A percentile compares a stretch with the other conserved stretches of the same genome.
Conservation (phyloP, 1,140 invertebrate species). For the Arctopsyche grandis region DNA sequence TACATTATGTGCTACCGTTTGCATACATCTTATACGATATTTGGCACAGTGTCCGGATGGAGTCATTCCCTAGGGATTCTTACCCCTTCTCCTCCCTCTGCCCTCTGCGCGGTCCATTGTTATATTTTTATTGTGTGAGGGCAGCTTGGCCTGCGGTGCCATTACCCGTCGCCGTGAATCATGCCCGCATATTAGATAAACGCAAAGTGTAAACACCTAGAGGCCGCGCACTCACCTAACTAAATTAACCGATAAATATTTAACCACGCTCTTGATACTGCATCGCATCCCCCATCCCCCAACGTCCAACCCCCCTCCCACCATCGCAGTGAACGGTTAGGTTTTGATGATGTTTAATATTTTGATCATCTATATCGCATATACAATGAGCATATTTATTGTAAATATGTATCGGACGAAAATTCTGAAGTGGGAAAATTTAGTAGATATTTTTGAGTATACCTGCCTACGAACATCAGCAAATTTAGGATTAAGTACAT, state of each 20-base stretch:
- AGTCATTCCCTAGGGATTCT: slow-evolving; percentile 15
- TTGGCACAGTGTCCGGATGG: background rate
- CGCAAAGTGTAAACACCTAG: slow-evolving; percentile 44
- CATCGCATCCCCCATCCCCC: background rate
- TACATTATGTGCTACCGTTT: background rate
- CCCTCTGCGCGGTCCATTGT: slow-evolving; percentile 34
- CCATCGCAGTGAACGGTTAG: no score
- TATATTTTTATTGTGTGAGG: slow-evolving; percentile 40
- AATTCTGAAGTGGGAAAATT: no score
- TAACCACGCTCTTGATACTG: slow-evolving; percentile 26
- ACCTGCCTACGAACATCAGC: no score
- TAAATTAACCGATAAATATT: slow-evolving; percentile 46
- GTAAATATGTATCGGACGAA: no score
- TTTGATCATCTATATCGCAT: no score
- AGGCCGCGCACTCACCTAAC: slow-evolving; percentile 34
- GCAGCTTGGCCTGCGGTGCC: slow-evolving; percentile 17
- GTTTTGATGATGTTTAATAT: no score
- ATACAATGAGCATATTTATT: no score
- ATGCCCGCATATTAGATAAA: slow-evolving; percentile 45
- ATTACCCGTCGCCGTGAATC: slow-evolving; percentile 39
- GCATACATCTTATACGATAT: background rate
- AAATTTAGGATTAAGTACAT: no score
- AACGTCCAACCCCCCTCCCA: background rate
- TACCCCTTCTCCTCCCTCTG: background rate
- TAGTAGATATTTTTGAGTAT: no score